Percentiles rank a stretch among this genome's conserved stretches.
These are phyloP conservation scores for Sphaeramia orbicularis DNA, from an alignment of 2,797 vertebrate genomes.

Conservation along the genomic window DNA sequence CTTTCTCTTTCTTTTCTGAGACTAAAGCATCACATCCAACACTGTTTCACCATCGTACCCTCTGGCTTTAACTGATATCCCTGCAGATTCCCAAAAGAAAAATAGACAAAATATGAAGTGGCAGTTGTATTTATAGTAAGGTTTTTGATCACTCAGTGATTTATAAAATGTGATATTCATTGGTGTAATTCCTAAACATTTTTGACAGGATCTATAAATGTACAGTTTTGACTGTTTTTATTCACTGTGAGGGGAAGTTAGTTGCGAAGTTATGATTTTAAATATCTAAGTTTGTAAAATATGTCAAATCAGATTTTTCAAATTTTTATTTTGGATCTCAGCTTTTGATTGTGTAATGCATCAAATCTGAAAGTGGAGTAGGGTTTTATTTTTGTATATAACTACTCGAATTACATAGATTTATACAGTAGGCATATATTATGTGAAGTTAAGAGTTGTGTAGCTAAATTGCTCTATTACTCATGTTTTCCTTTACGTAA, in stretches of 20 bases:
- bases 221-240: no score
- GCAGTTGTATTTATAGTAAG: constrained; percentile 46
- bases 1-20: constrained; percentile 3
- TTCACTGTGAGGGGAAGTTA: constrained; percentile 39
- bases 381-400: background rate
- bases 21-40: constrained; percentile 31
- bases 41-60: constrained; percentile 51
- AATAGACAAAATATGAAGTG: constrained; percentile 40
- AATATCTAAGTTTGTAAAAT: constrained; percentile 39
- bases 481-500: constrained; percentile 7
- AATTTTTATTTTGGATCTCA: constrained; percentile 16
- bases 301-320: constrained; percentile 25
- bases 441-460: no score
- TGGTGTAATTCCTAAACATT: constrained; percentile 52
- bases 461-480: no score
- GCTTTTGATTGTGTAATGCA: constrained; percentile 25
- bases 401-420: constrained; percentile 8
- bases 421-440: constrained; percentile 8
- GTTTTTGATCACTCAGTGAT: constrained; percentile 51
- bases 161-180: constrained; percentile 47
- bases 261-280: constrained; percentile 39
- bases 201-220: no score
- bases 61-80: constrained; percentile 42
- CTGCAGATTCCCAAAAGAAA: constrained; percentile 20
- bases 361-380: constrained; percentile 13